Evolutionary conservation across 1,140 invertebrate species (phyloP), one percentile per base, ranked within the genome.

Genomic region (Drosophila ohnishii): DNA sequence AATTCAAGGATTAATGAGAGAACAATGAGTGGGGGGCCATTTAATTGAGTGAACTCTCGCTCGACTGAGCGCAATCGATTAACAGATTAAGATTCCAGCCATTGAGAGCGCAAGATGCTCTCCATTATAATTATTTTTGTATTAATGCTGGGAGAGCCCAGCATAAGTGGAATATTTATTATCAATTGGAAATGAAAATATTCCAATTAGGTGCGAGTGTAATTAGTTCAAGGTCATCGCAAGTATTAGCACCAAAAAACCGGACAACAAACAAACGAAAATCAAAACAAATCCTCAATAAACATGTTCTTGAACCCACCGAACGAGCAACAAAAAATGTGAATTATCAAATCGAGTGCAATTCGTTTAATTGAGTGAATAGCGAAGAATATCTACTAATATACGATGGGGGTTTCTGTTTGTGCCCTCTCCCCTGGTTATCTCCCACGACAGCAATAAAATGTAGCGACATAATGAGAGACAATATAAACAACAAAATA

Each of bases 61-160:
- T 64, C 61, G 37, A 88, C 74, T 88, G 83, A 87, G 83, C 80
- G 59, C 71, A 79, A 77, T 79, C 66, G 83, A 86, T 86, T 86
- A 86, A 83, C 47, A 76, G 83, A 87, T 88, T 88, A 87, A 77
- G 57, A 56, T 55, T 55, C 51, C 51, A 81, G 65, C 10, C 56
- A 50, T 40, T 60, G 56, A 55, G 44, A 57, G 39, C 40, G 16
- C 37, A 74, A 39, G 39, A 65, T 44, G 55, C 55, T 66, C 60
- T 58, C 37, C 34, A 32, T 14, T 42, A 40, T 75, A 75, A 50
- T 64, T 66, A 53, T 66, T 71, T 37, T 47, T n/a, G 35, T 58
- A 32, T 42, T 74, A 47, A 65, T 66, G 62, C 51, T 58, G 19
- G 30, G 61, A 55, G 40, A 55, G 32, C n/a, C 16, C 59, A 86